Evolutionary conservation across 2,888 invertebrate species (phyloP), one percentile per base, ranked within the genome.

Genomic region (Drosophila yooni): DNA sequence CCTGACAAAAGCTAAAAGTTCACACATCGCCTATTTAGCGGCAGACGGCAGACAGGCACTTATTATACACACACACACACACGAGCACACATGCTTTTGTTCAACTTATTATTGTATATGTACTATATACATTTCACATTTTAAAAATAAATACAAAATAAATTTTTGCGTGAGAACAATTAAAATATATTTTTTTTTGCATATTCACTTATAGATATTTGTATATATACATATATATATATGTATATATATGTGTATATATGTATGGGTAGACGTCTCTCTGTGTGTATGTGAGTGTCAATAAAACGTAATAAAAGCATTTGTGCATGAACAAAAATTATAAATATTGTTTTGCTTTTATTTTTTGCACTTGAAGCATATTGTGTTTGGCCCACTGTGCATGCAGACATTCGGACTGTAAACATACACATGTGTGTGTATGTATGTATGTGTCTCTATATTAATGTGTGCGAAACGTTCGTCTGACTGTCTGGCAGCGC

Each of bases 1-100:
- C 85, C 88, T 88, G 83, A 88, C 88, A 84, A 88, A 84, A 84
- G 85, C 83, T 79, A 71, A 82, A 84, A 88, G 83, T 84, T 88
- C 88, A 84, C 83, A 84, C 83, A 88, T 84, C 74, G 79, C 54
- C 74, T 72, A 76, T 79, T 79, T 73, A 79, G 65, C 73, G 61
- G 73, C 79, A 80, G 80, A 78, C 80, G 66, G 73, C 78, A 80
- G 80, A 81, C 80, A 81, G 72, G 79, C 81, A 82, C 84, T 86
- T 86, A 79, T 76, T 86, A 79, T 79, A 79, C 71, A 36, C 61
- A 81, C 33, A 51, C 29, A 76, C 63, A 27, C 59, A 81, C 27
- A 43, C 7, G 43, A 21, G 25, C 18, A 40, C 21, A 57, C 54
- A 60, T 80, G 71, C 68, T 75, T 85, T 83, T 88, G 87, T 83